These are phyloP conservation scores for Geococcyx californianus DNA, from an alignment of 2,113 vertebrate genomes.

Conservation along the genomic window DNA sequence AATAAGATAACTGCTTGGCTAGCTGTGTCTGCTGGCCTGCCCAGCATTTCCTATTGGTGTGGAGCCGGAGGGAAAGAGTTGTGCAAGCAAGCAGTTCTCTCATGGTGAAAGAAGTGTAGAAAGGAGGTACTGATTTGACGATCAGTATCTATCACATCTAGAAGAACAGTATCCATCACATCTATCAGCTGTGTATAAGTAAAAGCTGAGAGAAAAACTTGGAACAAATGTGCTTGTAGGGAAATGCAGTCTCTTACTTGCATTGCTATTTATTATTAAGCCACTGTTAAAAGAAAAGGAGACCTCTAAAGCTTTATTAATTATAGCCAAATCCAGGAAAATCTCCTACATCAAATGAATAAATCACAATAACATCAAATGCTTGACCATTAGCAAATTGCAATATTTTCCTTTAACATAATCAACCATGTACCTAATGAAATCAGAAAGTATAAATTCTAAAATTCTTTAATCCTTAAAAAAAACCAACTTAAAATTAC, in stretches of 20 bases:
- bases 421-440: not conserved
- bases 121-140: not conserved
- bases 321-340: conserved; percentile 32
- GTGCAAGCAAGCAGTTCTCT: not conserved
- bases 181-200: not conserved
- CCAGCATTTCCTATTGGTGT: not conserved
- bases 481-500: not conserved
- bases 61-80: rapidly evolving
- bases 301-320: conserved; percentile 40
- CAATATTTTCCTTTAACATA: not conserved
- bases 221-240: not conserved
- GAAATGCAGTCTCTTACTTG: not conserved
- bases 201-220: not conserved
- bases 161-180: not conserved
- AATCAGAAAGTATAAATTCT: not conserved
- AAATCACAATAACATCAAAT: not conserved
- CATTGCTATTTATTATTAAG: not conserved
- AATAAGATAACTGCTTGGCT: not conserved
- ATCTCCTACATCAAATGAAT: conserved; percentile 6
- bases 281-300: not conserved
- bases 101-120: not conserved
- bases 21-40: not conserved
- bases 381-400: conserved; percentile 19
- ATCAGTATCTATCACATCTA: not conserved
- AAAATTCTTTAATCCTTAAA: not conserved